A percentile compares a stretch with the other conserved stretches of the same genome.
These are phyloP conservation scores for Brachypalpus laphriformis DNA, from an alignment of 2,888 invertebrate species.

Conservation along the genomic window DNA sequence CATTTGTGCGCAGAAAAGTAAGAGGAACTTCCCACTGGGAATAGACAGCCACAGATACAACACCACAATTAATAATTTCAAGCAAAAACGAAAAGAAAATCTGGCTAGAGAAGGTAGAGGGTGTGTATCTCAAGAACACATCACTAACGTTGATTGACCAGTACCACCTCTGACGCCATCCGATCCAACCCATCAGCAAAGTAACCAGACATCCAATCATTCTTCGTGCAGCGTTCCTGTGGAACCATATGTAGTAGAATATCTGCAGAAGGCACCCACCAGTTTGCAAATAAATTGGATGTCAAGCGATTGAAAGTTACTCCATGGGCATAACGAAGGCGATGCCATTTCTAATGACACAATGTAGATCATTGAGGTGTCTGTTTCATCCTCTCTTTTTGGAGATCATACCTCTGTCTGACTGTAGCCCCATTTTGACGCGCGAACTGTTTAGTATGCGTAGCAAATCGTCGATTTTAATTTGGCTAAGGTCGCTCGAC, in stretches of 20 bases:
- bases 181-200: background rate
- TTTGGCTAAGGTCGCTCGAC: constrained; percentile 34
- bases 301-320: background rate
- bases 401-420: background rate
- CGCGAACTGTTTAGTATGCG: constrained; percentile 39
- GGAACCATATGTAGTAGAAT: no score
- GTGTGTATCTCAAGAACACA: background rate
- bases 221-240: no score
- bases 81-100: background rate
- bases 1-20: no score
- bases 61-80: background rate
- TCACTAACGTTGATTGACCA: background rate
- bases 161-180: constrained; percentile 14
- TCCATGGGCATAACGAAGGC: background rate
- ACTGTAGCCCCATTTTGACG: background rate
- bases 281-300: background rate
- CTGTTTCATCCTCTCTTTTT: background rate
- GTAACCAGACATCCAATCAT: background rate
- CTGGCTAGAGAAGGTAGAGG: background rate
- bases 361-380: background rate
- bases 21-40: no score
- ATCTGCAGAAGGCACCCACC: no score
- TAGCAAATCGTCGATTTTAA: constrained; percentile 38
- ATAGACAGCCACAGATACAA: background rate
- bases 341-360: background rate